These are phyloP conservation scores for Deilephila elpenor DNA, from an alignment of 2,888 invertebrate species.

Conservation along the genomic window DNA sequence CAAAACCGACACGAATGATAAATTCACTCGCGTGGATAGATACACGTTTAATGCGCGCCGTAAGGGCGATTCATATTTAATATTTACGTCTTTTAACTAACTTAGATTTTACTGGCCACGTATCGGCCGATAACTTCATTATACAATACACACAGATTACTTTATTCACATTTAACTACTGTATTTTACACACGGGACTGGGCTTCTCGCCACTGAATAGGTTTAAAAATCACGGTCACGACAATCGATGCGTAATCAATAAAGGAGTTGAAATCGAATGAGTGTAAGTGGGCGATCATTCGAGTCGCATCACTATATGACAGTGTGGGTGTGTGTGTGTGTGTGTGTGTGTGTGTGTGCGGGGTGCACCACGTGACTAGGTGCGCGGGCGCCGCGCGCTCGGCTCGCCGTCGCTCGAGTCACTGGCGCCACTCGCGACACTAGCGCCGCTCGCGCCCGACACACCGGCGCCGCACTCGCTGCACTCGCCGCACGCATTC, in stretches of 20 bases:
- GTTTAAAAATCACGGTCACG: not conserved
- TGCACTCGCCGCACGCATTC: conserved; percentile 3
- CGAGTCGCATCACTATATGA: conserved; percentile 9
- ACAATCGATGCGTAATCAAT: not conserved
- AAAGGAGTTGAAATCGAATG: not conserved
- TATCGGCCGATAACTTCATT: conserved; percentile 14
- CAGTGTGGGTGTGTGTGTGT: not conserved
- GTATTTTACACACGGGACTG: conserved; percentile 6
- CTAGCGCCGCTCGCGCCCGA: no score
- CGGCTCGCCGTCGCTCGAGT: not conserved
- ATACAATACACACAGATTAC: conserved; percentile 8
- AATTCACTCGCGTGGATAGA: not conserved
- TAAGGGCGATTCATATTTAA: not conserved
- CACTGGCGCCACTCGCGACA: not conserved
- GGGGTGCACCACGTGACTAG: not conserved
- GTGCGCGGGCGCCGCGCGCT: not conserved
- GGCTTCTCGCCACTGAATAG: not conserved
- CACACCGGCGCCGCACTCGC: not conserved
- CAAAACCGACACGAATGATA: not conserved
- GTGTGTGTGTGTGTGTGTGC: not conserved
- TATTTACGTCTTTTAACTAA: conserved; percentile 16
- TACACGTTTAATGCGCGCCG: not conserved
- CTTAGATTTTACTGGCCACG: conserved; percentile 4
- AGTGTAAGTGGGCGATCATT: not conserved
- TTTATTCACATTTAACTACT: conserved; percentile 22